Evolutionary conservation across 2,797 vertebrate species (phyloP).

Genomic region (Phyllotis vaccarum): DNA sequence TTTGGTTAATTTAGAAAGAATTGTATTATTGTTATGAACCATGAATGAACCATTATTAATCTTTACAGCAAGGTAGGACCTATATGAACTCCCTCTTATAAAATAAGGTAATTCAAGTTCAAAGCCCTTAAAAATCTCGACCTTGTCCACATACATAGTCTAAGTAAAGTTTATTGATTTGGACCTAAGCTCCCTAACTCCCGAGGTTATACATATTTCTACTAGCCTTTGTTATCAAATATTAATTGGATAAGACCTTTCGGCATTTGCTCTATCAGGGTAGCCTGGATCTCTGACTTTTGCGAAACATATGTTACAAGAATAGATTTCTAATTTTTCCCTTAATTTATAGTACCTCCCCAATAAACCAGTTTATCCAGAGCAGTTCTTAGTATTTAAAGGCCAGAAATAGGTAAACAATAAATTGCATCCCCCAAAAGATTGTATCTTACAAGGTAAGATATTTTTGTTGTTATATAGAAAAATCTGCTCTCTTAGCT

Average conservation of each 20-base stretch:
- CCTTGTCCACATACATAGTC: neutral
- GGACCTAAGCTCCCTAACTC: neutral
- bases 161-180: neutral
- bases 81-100: constrained; percentile 39
- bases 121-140: constrained; percentile 62
- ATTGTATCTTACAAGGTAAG: constrained; percentile 31
- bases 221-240: neutral
- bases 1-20: neutral
- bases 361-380: neutral
- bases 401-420: constrained; percentile 51
- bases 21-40: neutral
- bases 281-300: neutral
- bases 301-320: neutral
- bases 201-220: neutral
- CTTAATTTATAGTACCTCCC: constrained; percentile 7
- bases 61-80: neutral
- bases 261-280: neutral
- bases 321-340: constrained; percentile 33
- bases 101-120: constrained; percentile 42
- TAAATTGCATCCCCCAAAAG: constrained; percentile 52
- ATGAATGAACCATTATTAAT: neutral
- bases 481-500: constrained; percentile 49
- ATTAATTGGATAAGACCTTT: neutral
- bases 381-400: constrained; percentile 57
- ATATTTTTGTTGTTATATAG: constrained; percentile 16